Evolutionary conservation across 2,113 vertebrate genomes (phyloP).

Genomic region (Anthoscopus minutus): DNA sequence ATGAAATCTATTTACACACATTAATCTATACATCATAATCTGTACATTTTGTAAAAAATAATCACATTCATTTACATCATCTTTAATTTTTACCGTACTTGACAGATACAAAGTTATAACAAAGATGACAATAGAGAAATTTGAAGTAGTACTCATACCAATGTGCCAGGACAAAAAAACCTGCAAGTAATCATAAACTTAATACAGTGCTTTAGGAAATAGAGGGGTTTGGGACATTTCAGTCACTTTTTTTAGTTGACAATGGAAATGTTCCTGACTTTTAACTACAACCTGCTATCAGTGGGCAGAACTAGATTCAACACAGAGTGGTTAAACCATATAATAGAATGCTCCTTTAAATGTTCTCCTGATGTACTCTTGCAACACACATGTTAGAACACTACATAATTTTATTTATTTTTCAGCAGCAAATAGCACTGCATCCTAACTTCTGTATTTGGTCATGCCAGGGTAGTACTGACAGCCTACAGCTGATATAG

Average conservation of each 20-base stretch:
- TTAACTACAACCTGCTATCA: background rate
- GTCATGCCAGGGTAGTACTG: background rate
- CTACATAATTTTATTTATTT: background rate
- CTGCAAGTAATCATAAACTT: background rate
- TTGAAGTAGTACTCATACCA: background rate
- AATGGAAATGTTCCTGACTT: background rate
- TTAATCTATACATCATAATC: slow-evolving; percentile 32
- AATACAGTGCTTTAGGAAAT: background rate
- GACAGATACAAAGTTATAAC: background rate
- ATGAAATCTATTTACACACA: slow-evolving; percentile 51
- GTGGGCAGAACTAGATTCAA: background rate
- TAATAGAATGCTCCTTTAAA: background rate
- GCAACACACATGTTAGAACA: background rate
- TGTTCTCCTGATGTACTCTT: background rate
- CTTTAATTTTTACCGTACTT: slow-evolving; percentile 6
- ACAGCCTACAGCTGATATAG: background rate
- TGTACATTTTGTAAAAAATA: slow-evolving; percentile 60
- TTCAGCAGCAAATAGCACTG: background rate
- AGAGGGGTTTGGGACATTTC: background rate
- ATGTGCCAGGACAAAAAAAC: background rate
- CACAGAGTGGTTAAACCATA: background rate
- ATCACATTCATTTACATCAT: slow-evolving; percentile 48
- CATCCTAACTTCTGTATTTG: background rate
- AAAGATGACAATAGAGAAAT: background rate
- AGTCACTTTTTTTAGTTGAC: background rate